A percentile compares a stretch with the other conserved stretches of the same genome.
Conservation (phyloP, 2,113 vertebrate genomes). For the Scatophagus argus region DNA sequence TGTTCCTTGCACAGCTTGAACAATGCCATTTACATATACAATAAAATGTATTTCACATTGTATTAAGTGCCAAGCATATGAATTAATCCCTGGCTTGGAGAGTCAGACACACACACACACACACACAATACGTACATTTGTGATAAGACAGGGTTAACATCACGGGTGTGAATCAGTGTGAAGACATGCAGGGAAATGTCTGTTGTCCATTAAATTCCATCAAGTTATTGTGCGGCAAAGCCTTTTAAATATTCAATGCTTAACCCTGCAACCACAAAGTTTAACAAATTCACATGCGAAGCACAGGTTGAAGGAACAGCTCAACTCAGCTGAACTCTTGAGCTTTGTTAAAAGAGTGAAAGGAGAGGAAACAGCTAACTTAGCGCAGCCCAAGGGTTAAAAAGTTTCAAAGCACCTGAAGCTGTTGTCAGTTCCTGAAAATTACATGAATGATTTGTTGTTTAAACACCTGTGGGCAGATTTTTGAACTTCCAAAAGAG, state of each 20-base stretch:
- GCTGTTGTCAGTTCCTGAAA: no score
- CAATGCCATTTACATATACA: conserved; percentile 38
- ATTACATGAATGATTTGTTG: no score
- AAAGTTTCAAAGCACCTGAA: no score
- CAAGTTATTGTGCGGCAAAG: conserved; percentile 27
- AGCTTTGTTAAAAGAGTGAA: no score
- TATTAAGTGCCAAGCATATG: conserved; percentile 22
- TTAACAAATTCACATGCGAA: conserved; percentile 6
- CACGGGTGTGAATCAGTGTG: not conserved
- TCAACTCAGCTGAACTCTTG: no score
- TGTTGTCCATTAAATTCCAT: conserved; percentile 29
- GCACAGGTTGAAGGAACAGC: not conserved
- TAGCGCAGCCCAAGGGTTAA: no score
- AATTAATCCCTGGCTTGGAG: conserved; percentile 42
- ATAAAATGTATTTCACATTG: conserved; percentile 37
- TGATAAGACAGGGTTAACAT: not conserved
- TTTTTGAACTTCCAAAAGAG: not conserved
- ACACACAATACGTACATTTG: not conserved
- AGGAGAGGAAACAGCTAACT: no score
- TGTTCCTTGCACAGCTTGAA: conserved; percentile 1
- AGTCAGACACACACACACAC: not conserved
- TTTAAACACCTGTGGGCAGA: no score
- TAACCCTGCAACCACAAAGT: conserved; percentile 20
- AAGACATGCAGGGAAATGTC: conserved; percentile 51
- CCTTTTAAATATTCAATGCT: conserved; percentile 30